phyloP scores from a whole-genome alignment of 2,888 invertebrate genomes.

The Leptopilina syphax region DNA sequence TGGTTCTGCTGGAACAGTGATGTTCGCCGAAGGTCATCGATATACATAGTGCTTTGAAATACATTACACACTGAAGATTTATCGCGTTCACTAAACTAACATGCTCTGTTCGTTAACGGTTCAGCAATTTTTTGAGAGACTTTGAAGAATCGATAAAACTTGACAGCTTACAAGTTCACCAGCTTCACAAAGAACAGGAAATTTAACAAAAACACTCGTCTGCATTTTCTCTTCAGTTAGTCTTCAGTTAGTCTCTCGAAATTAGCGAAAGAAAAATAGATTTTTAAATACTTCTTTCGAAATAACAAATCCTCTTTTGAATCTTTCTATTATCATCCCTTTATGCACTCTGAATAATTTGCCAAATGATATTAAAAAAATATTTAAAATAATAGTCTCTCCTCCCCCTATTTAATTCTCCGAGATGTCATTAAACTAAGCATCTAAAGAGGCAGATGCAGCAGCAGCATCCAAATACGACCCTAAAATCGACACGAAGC shows the following conservation, averaged over 20 bases:
- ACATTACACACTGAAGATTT: conserved; percentile 44
- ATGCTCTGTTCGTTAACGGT: conserved; percentile 41
- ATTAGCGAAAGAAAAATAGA: conserved; percentile 2
- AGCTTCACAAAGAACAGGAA: conserved; percentile 43
- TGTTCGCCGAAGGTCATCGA: conserved; percentile 41
- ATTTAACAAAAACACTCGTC: conserved; percentile 34
- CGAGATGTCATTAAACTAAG: conserved; percentile 72
- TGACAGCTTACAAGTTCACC: conserved; percentile 42
- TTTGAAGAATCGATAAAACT: conserved; percentile 43
- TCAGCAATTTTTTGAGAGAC: conserved; percentile 40
- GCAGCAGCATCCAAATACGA: conserved; percentile 63
- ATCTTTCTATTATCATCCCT: no score
- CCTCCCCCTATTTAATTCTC: conserved; percentile 52
- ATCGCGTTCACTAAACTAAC: conserved; percentile 44
- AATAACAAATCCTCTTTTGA: neutral
- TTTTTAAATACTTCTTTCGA: neutral
- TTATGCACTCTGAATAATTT: neutral
- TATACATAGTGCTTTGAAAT: conserved; percentile 41
- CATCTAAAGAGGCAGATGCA: conserved; percentile 72
- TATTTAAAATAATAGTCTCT: conserved; percentile 56
- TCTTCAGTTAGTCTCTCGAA: neutral
- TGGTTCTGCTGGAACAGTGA: conserved; percentile 40
- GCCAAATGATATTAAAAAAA: conserved; percentile 67
- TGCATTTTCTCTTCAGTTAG: neutral
- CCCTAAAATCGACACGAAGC: conserved; percentile 33